Evolutionary conservation across 1,140 invertebrate species (phyloP).

Genomic region (Odontomachus brunneus): DNA sequence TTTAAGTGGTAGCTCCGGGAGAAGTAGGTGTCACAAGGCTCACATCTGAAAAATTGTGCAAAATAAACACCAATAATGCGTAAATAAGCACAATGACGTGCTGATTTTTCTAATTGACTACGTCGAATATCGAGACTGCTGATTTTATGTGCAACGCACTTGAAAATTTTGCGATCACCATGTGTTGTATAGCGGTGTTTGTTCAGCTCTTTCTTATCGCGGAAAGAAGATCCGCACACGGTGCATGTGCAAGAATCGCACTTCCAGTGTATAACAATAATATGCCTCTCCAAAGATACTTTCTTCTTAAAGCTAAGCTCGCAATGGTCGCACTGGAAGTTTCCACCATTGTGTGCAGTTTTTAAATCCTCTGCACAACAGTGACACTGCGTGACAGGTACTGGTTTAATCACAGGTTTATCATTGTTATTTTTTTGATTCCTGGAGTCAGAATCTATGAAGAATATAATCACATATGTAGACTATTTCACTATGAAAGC

Average conservation of each 20-base stretch:
- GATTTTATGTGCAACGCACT: constrained; percentile 63
- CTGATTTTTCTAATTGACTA: constrained; percentile 57
- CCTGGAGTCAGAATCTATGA: constrained; percentile 64
- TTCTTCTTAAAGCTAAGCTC: constrained; percentile 85
- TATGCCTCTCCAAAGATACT: constrained; percentile 85
- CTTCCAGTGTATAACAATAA: constrained; percentile 84
- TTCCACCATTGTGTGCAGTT: constrained; percentile 84
- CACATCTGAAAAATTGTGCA: constrained; percentile 84
- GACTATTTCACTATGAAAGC: constrained; percentile 2
- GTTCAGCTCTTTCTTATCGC: constrained; percentile 85
- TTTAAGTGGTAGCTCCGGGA: constrained; percentile 91
- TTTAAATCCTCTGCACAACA: constrained; percentile 86
- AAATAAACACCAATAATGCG: neutral
- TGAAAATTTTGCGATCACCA: constrained; percentile 78
- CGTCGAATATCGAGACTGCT: constrained; percentile 1
- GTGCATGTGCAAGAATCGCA: constrained; percentile 83
- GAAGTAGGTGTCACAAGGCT: constrained; percentile 88
- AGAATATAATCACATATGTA: constrained; percentile 4
- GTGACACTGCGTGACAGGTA: constrained; percentile 83
- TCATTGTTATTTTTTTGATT: constrained; percentile 76
- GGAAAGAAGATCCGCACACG: constrained; percentile 84
- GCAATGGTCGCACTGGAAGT: constrained; percentile 84
- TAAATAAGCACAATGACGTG: constrained; percentile 46
- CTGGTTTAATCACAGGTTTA: constrained; percentile 79
- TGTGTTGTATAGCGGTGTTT: constrained; percentile 85